Evolutionary conservation across 64 coral and sea anemone genomes (phyloP).

Genomic region (Porites lutea): DNA sequence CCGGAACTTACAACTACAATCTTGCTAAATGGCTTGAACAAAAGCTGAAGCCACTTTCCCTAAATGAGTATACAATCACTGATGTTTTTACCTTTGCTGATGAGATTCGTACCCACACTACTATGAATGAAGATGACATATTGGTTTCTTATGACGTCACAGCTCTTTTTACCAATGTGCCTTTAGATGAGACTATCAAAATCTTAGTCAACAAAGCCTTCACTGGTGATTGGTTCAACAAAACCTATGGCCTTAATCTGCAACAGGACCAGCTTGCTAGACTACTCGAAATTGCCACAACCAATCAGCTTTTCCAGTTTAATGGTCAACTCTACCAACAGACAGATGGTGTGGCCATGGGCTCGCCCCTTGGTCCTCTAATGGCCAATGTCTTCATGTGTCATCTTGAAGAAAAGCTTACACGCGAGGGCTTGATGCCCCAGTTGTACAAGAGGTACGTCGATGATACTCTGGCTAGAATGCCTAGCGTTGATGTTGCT

Average conservation of each 20-base stretch:
- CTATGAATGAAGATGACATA: slow-evolving; percentile 23
- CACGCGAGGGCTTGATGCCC: not conserved
- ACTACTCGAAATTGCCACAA: slow-evolving; percentile 12
- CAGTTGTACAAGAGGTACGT: not conserved
- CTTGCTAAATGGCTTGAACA: not conserved
- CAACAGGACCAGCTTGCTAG: slow-evolving; percentile 28
- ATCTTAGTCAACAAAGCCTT: slow-evolving; percentile 45
- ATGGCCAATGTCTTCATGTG: too few species aligned
- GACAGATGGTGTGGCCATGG: not conserved
- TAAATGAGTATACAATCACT: slow-evolving; percentile 22
- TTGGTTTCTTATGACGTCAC: not conserved
- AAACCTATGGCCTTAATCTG: slow-evolving; percentile 56
- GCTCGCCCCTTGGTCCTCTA: too few species aligned
- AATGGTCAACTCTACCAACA: not conserved
- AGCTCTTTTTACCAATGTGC: too few species aligned
- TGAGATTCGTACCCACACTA: not conserved
- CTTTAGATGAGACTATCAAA: slow-evolving; percentile 16
- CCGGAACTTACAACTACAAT: too few species aligned
- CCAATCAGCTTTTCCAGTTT: too few species aligned
- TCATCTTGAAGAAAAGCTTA: too few species aligned
- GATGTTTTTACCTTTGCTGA: slow-evolving; percentile 34
- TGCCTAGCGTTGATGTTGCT: too few species aligned
- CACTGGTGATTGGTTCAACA: not conserved
- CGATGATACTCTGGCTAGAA: not conserved
- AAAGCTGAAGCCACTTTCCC: slow-evolving; percentile 13